phyloP scores from a whole-genome alignment of 2,888 invertebrate genomes.

The Peribatodes rhomboidaria region DNA sequence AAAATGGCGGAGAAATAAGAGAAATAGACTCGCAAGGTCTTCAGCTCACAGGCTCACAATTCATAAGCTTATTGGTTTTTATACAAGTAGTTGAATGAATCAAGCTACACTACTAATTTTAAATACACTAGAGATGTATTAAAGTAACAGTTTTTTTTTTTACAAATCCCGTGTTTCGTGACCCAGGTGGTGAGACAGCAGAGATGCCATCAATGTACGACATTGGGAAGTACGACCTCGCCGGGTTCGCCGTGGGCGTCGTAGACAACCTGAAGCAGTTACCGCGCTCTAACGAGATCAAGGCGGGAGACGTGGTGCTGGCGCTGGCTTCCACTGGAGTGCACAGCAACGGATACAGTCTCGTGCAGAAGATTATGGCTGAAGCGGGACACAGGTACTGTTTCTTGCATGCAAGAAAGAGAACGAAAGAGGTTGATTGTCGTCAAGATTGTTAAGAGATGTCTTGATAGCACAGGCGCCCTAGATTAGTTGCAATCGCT shows the following conservation, averaged over 20 bases:
- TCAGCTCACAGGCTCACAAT: no score
- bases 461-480: no score
- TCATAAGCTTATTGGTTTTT: no score
- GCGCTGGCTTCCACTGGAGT: slow-evolving; percentile 96
- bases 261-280: slow-evolving; percentile 91
- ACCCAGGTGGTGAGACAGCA: slow-evolving; percentile 96
- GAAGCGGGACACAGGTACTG: slow-evolving; percentile 86
- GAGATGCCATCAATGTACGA: slow-evolving; percentile 98
- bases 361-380: slow-evolving; percentile 93
- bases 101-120: no score
- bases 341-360: slow-evolving; percentile 98
- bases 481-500: no score
- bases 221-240: slow-evolving; percentile 96
- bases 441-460: no score
- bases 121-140: neutral
- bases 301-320: slow-evolving; percentile 92
- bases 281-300: slow-evolving; percentile 89
- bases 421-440: neutral
- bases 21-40: no score
- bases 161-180: neutral
- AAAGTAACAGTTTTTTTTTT: neutral
- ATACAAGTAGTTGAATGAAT: no score
- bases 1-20: no score
- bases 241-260: slow-evolving; percentile 98
- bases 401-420: neutral